These are phyloP conservation scores for Diaperis boleti DNA, from an alignment of 2,888 invertebrate genomes.

Conservation along the genomic window DNA sequence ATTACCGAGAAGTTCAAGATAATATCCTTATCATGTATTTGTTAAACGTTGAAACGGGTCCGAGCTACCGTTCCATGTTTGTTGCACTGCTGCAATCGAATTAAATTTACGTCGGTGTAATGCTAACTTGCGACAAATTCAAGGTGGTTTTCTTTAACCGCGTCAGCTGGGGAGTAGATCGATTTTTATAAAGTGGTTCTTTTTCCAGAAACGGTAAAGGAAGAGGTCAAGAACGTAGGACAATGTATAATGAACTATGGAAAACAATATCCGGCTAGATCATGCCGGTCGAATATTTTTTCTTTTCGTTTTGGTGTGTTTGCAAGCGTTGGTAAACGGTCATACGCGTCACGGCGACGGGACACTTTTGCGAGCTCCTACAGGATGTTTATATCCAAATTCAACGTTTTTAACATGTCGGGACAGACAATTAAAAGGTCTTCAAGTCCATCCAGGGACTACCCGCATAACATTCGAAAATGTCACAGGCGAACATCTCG, in stretches of 20 bases:
- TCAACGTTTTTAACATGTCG: slow-evolving; percentile 55
- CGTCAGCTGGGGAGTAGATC: slow-evolving; percentile 9
- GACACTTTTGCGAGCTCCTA: slow-evolving; percentile 43
- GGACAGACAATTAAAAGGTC: slow-evolving; percentile 61
- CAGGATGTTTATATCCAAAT: slow-evolving; percentile 45
- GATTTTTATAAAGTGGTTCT: slow-evolving; percentile 19
- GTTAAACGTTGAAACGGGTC: slow-evolving; percentile 2
- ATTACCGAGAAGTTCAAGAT: neutral
- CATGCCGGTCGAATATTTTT: slow-evolving; percentile 50
- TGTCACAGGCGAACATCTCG: slow-evolving; percentile 56
- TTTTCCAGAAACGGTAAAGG: slow-evolving; percentile 17
- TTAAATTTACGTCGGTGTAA: neutral
- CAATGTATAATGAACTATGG: slow-evolving; percentile 57
- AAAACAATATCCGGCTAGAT: slow-evolving; percentile 57
- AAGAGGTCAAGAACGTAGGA: slow-evolving; percentile 47
- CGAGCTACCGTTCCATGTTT: slow-evolving; percentile 4
- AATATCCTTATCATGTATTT: neutral
- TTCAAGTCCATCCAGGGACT: slow-evolving; percentile 65
- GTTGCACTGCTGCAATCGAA: slow-evolving; percentile 1
- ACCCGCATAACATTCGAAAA: slow-evolving; percentile 67
- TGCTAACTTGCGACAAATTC: slow-evolving; percentile 6
- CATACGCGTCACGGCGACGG: slow-evolving; percentile 56
- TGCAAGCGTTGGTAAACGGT: slow-evolving; percentile 44
- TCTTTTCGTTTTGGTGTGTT: slow-evolving; percentile 42
- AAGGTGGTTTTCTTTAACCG: slow-evolving; percentile 27